phyloP scores from a whole-genome alignment of 2,113 vertebrate species.

The Butorides virescens region DNA sequence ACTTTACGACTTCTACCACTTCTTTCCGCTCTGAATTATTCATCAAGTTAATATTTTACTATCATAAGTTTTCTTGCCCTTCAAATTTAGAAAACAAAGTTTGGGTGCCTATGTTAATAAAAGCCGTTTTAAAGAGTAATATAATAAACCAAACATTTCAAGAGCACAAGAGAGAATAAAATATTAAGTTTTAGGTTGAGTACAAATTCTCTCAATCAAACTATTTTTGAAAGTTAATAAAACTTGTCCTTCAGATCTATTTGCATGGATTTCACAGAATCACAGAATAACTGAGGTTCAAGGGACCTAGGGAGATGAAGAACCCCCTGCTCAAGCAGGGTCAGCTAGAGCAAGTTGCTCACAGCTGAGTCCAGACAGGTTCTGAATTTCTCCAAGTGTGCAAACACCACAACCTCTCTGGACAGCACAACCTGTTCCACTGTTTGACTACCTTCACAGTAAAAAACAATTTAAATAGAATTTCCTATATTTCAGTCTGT shows the following conservation, averaged over 20 bases:
- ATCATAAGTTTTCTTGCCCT: neutral
- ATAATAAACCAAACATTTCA: neutral
- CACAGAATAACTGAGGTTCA: neutral
- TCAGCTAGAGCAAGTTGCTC: neutral
- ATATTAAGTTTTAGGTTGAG: neutral
- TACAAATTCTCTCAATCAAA: neutral
- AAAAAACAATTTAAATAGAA: neutral
- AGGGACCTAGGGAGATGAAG: neutral
- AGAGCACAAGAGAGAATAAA: neutral
- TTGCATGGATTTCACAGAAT: neutral
- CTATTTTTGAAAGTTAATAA: neutral
- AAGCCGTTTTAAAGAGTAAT: neutral
- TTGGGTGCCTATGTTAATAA: neutral
- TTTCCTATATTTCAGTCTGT: neutral
- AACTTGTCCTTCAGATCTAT: neutral
- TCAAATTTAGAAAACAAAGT: neutral
- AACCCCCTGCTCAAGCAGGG: neutral
- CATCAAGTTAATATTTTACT: constrained; percentile 5
- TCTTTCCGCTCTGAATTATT: neutral
- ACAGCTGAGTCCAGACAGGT: neutral
- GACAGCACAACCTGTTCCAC: neutral
- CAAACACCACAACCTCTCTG: neutral
- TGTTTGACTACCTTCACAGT: neutral
- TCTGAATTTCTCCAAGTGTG: neutral
- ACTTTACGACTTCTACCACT: neutral